Evolutionary conservation across 2,113 vertebrate genomes (phyloP), one percentile per base, ranked within the genome.

Genomic region (Macquaria australasica): DNA sequence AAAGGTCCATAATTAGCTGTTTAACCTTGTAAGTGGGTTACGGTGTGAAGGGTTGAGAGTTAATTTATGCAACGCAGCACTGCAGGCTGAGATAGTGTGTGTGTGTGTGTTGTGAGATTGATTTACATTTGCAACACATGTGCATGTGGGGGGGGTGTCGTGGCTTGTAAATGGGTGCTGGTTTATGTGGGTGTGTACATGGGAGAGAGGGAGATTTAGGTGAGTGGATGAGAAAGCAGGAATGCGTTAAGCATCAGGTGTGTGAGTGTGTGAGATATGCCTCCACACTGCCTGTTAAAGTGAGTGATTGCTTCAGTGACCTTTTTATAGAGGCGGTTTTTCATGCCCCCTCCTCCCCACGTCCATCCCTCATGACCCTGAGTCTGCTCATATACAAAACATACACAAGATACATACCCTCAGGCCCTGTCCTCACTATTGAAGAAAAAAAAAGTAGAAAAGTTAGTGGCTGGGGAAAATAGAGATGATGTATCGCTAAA

Each of bases 11-110:
- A 92, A 94, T 89, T 84, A 93, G 81, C 81, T 78, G 85, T 74
- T 86, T 80, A 86, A 93, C 88, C 86, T 92, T 91, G 91, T 88
- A 89, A 90, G 69, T 87, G 55, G 82, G 84, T 83, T 81, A 75
- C 62, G 69, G 66, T 88, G 83, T 62, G 63, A 89, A 69, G n/a
- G 74, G 83, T 76, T 76, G 73, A 31, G n/a, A 78, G 84, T 76
- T 85, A 84, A 87, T 89, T 89, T 86, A 84, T 90, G 67, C n/a
- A 2, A 50, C 1, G 15, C 56, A 34, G 56, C 5, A 8, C 89
- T 87, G 81, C 79, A 81, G 75, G 69, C 68, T 37, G 12, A 77
- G 81, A 86, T 76, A 48, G 51, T 48, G 67, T 12, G n/a, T 48
- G 64, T 76, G 76, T 58, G 63, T 53, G 41, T 31, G 8, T 28